A percentile compares a stretch with the other conserved stretches of the same genome.
Conservation (phyloP, 2,888 invertebrate species). For the Himalopsyche japonica region DNA sequence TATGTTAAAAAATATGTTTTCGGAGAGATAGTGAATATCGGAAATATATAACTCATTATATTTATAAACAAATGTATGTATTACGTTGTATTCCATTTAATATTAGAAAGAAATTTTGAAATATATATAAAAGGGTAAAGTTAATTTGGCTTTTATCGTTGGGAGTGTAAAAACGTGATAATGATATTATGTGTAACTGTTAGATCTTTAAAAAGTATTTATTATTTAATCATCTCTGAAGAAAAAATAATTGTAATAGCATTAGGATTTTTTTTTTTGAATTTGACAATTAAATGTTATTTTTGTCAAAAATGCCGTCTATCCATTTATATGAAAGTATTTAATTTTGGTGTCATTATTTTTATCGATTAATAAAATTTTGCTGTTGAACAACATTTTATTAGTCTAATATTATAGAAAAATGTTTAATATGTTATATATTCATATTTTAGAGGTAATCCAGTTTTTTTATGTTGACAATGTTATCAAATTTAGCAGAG, state of each 20-base stretch:
- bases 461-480: not conserved
- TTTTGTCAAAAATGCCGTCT: slow-evolving; percentile 27
- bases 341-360: slow-evolving; percentile 4
- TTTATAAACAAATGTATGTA: not conserved
- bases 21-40: no score
- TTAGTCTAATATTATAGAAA: not conserved
- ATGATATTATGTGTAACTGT: slow-evolving; percentile 12
- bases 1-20: no score
- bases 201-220: not conserved
- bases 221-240: not conserved
- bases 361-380: not conserved
- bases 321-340: not conserved
- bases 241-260: no score
- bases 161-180: slow-evolving; percentile 8
- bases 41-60: no score
- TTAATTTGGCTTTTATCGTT: not conserved
- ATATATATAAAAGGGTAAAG: not conserved
- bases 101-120: not conserved
- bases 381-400: not conserved
- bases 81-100: not conserved
- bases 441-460: not conserved
- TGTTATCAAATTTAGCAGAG: not conserved
- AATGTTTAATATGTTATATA: not conserved
- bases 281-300: not conserved
- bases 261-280: slow-evolving; percentile 3